Conservation (phyloP, 2,797 vertebrate species). For the Galaxias olidus region DNA sequence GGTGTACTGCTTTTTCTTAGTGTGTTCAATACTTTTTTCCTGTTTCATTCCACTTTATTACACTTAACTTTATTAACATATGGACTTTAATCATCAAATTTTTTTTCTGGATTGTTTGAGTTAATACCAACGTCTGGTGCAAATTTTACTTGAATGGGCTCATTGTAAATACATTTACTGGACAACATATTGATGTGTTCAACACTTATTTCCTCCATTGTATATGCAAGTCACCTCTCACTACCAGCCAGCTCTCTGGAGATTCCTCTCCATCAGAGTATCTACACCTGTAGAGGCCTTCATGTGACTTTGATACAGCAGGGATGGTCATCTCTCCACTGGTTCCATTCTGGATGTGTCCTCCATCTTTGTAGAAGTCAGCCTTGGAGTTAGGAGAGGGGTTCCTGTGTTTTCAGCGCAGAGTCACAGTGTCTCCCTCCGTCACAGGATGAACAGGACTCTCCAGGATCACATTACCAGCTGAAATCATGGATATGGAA, state of each 20-base stretch:
- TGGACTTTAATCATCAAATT: too few relatives aligned
- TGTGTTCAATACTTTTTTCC: too few relatives aligned
- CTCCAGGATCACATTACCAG: neutral
- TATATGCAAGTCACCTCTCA: constrained; percentile 6
- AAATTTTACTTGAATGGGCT: too few relatives aligned
- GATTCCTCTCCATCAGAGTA: neutral
- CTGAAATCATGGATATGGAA: too few relatives aligned
- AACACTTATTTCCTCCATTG: too few relatives aligned
- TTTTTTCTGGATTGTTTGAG: too few relatives aligned
- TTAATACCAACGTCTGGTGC: too few relatives aligned
- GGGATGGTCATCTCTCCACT: constrained; percentile 7
- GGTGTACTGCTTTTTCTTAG: too few relatives aligned
- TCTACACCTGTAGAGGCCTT: constrained; percentile 1
- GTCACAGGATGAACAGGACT: constrained; percentile 4
- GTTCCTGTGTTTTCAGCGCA: neutral
- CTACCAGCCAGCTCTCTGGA: constrained; percentile 5
- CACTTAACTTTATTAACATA: too few relatives aligned
- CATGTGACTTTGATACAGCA: neutral
- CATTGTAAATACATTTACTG: too few relatives aligned
- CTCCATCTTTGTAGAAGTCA: constrained; percentile 2
- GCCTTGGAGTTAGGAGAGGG: neutral
- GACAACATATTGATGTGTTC: too few relatives aligned
- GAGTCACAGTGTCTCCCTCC: constrained; percentile 4
- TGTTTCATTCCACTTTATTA: too few relatives aligned
- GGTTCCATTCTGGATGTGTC: neutral